A percentile compares a stretch with the other conserved stretches of the same genome.
Conservation (phyloP, 2,113 vertebrate genomes). For the Laticauda colubrina region DNA sequence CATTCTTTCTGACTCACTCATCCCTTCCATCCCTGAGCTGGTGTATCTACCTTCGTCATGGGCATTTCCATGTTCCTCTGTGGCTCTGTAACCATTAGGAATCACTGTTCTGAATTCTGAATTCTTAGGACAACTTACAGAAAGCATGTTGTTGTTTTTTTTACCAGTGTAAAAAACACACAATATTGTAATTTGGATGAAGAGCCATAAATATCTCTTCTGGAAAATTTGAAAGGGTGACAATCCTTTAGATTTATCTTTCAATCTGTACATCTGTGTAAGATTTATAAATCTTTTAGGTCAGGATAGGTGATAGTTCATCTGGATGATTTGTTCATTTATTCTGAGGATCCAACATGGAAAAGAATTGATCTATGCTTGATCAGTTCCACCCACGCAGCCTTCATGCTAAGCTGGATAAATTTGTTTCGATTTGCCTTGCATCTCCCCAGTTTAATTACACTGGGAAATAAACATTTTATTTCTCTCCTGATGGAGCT, state of each 20-base stretch:
- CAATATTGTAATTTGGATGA: neutral
- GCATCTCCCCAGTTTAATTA: neutral
- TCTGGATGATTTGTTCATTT: neutral
- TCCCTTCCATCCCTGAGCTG: neutral
- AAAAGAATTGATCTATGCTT: neutral
- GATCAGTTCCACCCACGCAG: neutral
- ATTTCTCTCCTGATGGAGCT: neutral
- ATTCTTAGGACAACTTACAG: neutral
- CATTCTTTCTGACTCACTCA: neutral
- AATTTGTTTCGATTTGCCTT: neutral
- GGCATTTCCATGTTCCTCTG: neutral
- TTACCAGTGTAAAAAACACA: neutral
- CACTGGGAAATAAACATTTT: neutral
- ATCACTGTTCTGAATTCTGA: neutral
- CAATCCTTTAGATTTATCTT: neutral
- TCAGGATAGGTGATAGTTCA: neutral
- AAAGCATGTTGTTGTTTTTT: neutral
- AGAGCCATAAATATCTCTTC: neutral
- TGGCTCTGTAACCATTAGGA: neutral
- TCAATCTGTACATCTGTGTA: neutral
- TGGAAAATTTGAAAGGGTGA: neutral
- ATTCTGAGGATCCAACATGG: neutral
- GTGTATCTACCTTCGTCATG: neutral
- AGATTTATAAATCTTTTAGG: neutral
- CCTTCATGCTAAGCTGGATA: neutral